Evolutionary conservation across 2,113 vertebrate species (phyloP), one percentile per base, ranked within the genome.

Genomic region (Garra rufa): DNA sequence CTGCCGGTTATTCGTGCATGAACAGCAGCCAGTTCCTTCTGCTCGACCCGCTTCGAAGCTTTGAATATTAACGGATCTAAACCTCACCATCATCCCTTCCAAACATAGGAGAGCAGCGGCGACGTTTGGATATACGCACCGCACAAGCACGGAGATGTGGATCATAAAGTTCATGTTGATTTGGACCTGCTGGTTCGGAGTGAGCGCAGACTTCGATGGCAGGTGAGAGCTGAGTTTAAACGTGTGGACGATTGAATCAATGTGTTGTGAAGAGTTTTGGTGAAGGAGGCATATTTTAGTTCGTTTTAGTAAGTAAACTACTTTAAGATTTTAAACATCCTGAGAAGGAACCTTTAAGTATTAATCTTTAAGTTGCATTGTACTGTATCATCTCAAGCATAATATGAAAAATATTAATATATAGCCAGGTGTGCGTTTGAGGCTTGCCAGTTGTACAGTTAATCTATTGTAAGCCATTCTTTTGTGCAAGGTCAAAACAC

Each of bases 121-220:
- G 21, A 57, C 43, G 46, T 43, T 55, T 50, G 81, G 87, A 85
- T 85, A 83, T 82, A 77, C 76, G 63, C 26, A 34, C 44, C 17
- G 28, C 44, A 21, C 41, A 74, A 84, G 85, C 86, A 95, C 95
- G 96, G 94, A 90, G 76, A 87, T 95, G 59, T 93, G 94, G 83
- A 70, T 82, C 28, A 85, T 94, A 90, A 95, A 94, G 87, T 92
- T 96, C 41, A 14, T 92, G 87, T 59, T 96, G 55, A 83, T 93
- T 71, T 93, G 83, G 91, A 89, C 94, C 87, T 93, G 95, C 86
- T 95, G 89, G 88, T 88, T 95, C 70, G 93, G 88, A 83, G 93
- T 93, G 61, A 92, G 92, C 30, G 95, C 94, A 1, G 96, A 97
- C 74, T 97, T 96, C 92, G 96, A 98, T 88, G 95, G 96, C 86